Evolutionary conservation across 2,888 invertebrate species (phyloP), one percentile per base, ranked within the genome.

Genomic region (Pseudococcus longispinus): DNA sequence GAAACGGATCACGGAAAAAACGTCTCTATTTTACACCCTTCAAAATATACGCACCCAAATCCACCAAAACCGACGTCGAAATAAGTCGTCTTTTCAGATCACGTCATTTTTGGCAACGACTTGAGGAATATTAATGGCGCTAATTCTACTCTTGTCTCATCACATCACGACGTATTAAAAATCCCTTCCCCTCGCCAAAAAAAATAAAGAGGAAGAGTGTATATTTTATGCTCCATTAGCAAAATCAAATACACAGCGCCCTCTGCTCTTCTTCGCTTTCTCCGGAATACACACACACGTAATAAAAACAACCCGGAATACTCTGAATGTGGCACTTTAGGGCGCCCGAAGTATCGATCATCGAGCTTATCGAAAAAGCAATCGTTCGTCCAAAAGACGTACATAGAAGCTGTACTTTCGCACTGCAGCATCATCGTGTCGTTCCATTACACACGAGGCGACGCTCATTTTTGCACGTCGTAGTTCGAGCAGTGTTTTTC

Each of bases 191-290:
- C n/a, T 60, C 20, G 20, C 5, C 20, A 20, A 20, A 20, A 20
- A 60, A 20, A 60, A 60, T 15, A 46, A 15, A 46, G 11, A 46
- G n/a, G n/a, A n/a, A 51, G 5, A 15, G n/a, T n/a, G 18, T 51
- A n/a, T 51, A 51, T 65, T 65, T 65, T 65, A 65, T 65, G 65
- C 65, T 65, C 65, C 65, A 65, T 65, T 65, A 65, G 65, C 65
- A 65, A 65, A 26, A 65, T 65, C 65, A 65, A 65, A 65, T 65
- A 65, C 37, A 9, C 37, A 37, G 1, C 37, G 23, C 26, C 2
- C 26, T 11, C 26, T 13, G 26, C n/a, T 51, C 15, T n/a, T n/a
- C n/a, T n/a, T 46, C 44, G 15, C 13, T 2, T n/a, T n/a, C 44
- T 46, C n/a, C 13, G 15, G 13, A 13, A 46, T n/a, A n/a, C 51